phyloP scores from a whole-genome alignment of 2,888 invertebrate genomes.

The Harpagoxenus sublaevis region DNA sequence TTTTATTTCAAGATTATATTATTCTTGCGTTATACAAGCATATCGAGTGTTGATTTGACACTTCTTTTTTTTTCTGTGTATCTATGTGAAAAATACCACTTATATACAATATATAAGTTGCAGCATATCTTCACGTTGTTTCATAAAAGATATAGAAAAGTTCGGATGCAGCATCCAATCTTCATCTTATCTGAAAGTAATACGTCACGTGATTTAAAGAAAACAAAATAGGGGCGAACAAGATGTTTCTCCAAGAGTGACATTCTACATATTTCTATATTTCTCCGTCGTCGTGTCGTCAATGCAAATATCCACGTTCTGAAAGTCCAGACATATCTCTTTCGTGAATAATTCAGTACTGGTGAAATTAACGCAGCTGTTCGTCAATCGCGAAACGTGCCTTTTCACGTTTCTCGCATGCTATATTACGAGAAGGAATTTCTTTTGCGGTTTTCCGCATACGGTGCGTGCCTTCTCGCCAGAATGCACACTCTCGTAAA shows the following conservation, averaged over 20 bases:
- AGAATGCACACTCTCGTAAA: constrained; percentile 18
- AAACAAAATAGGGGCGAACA: not conserved
- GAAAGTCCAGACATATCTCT: not conserved
- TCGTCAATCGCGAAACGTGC: constrained; percentile 25
- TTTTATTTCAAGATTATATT: too few species aligned
- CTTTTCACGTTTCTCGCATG: not conserved
- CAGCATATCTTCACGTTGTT: not conserved
- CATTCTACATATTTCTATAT: constrained; percentile 1
- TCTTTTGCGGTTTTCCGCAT: constrained; percentile 16
- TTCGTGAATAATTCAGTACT: constrained; percentile 14
- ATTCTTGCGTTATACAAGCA: too few species aligned
- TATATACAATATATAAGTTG: not conserved
- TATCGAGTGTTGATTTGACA: too few species aligned
- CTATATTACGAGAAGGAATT: not conserved
- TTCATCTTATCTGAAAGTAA: not conserved
- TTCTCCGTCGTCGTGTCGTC: not conserved
- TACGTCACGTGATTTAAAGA: not conserved
- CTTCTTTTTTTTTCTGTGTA: too few species aligned
- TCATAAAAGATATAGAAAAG: constrained; percentile 14
- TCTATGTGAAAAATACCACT: not conserved
- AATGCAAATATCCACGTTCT: not conserved
- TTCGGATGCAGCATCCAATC: constrained; percentile 11
- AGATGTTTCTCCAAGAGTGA: not conserved
- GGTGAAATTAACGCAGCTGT: constrained; percentile 20
- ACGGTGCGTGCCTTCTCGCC: constrained; percentile 33